Evolutionary conservation across 2,113 vertebrate genomes (phyloP).

Genomic region (Emydocephalus ijimae): DNA sequence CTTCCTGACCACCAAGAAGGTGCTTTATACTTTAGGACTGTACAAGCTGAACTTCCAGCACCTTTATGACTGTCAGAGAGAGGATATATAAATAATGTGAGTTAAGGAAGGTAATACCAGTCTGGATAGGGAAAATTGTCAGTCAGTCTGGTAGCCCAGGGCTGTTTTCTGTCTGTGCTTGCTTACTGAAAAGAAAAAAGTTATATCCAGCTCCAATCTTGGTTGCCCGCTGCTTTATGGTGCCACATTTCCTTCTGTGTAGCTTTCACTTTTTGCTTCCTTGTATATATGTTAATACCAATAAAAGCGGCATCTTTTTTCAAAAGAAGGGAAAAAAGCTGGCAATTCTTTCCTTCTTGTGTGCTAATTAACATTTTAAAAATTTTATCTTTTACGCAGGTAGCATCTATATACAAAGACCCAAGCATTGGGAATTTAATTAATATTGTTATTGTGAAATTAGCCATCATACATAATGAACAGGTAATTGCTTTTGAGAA

Average conservation of each 20-base stretch:
- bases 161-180: neutral
- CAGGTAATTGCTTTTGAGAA: constrained; percentile 76
- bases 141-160: neutral
- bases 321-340: neutral
- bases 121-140: neutral
- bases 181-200: neutral
- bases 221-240: neutral
- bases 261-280: neutral
- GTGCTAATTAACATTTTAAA: constrained; percentile 43
- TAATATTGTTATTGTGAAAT: constrained; percentile 95
- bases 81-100: neutral
- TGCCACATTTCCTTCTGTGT: neutral
- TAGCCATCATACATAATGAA: constrained; percentile 93
- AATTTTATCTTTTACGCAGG: constrained; percentile 76
- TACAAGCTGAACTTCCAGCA: neutral
- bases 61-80: neutral
- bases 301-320: neutral
- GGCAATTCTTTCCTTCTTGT: constrained; percentile 45
- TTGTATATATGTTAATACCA: neutral
- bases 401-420: constrained; percentile 98
- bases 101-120: neutral
- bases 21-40: neutral
- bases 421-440: constrained; percentile 99
- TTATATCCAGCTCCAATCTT: neutral
- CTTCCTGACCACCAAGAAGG: neutral